Evolutionary conservation across 2,797 vertebrate species (phyloP).

Genomic region (Darevskia nairensis): DNA sequence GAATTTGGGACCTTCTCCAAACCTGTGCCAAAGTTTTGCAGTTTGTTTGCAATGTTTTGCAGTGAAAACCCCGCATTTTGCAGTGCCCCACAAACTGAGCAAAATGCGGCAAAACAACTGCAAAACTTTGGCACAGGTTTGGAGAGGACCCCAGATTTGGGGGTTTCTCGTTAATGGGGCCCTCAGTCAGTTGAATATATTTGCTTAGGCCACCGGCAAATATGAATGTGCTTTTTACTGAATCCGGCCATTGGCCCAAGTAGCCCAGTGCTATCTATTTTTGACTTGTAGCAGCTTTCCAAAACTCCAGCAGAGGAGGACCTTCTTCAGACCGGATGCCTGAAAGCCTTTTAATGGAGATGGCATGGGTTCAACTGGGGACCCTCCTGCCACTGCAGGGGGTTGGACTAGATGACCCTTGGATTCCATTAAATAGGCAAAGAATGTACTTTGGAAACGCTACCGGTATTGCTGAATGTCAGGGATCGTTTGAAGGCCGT

Average conservation of each 20-base stretch:
- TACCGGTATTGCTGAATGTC: not conserved
- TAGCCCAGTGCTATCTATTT: no score
- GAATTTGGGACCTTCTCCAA: no score
- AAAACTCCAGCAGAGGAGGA: not conserved
- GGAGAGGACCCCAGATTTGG: no score
- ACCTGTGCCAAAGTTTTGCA: no score
- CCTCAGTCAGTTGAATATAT: not conserved
- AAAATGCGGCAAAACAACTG: no score
- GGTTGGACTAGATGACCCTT: no score
- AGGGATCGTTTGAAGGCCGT: not conserved
- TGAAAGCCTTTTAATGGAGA: not conserved
- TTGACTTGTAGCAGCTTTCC: not conserved
- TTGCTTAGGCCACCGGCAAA: not conserved
- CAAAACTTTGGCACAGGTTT: no score
- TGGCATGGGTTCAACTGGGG: no score
- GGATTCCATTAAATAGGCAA: not conserved
- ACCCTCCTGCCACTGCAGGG: not conserved
- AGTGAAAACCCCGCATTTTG: no score
- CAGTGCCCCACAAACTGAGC: no score
- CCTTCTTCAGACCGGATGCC: not conserved
- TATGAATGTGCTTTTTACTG: not conserved
- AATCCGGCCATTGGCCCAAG: not conserved
- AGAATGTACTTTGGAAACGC: not conserved
- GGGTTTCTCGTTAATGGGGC: no score
- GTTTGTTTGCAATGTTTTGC: no score